Percentiles rank a stretch among this genome's conserved stretches.
Evolutionary conservation across 2,113 vertebrate species (phyloP).

Genomic region (Pyrgilauda ruficollis): DNA sequence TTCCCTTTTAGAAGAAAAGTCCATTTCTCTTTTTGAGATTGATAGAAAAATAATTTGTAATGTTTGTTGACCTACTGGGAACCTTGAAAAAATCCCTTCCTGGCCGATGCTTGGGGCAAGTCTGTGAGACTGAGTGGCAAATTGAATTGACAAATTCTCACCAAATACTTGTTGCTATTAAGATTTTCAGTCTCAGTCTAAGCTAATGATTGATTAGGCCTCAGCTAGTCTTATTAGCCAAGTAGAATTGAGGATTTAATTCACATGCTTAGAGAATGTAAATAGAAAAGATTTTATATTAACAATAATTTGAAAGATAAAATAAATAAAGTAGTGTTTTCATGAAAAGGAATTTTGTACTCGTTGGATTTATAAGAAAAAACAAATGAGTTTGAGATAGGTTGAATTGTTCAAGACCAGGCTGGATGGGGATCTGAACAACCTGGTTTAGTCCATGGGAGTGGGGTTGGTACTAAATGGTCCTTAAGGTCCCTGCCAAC

Average conservation of each 20-base stretch:
- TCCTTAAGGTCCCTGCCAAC: not conserved
- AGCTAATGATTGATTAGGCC: not conserved
- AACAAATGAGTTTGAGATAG: not conserved
- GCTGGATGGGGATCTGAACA: not conserved
- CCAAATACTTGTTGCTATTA: not conserved
- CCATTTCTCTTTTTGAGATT: not conserved
- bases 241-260: not conserved
- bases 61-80: not conserved
- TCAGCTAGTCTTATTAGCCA: not conserved
- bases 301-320: not conserved
- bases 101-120: accelerated
- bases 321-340: not conserved
- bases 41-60: not conserved
- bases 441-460: not conserved
- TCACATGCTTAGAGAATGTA: not conserved
- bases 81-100: not conserved
- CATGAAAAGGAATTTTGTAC: not conserved
- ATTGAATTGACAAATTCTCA: not conserved
- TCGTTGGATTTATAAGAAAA: not conserved
- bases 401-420: not conserved
- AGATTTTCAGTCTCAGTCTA: not conserved
- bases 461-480: not conserved
- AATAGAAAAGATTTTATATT: not conserved
- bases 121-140: not conserved
- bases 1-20: not conserved